Evolutionary conservation across 2,797 vertebrate genomes (phyloP), one percentile per base, ranked within the genome.

Genomic region (Poeciliopsis paucimaculata): DNA sequence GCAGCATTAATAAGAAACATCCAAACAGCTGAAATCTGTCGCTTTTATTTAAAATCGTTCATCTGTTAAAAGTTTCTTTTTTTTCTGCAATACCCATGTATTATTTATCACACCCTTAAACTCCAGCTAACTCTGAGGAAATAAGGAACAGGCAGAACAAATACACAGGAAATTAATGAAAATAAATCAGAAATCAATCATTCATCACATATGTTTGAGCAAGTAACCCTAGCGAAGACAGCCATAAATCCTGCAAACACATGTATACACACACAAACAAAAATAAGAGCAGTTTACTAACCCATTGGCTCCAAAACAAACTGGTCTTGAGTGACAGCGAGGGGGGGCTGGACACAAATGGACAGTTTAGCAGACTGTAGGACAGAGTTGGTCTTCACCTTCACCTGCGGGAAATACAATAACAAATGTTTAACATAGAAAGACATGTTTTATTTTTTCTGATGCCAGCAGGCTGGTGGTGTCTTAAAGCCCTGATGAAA

Each of bases 271-370:
- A 46, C 31, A 74, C 15, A 84, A 23, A 41, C 64, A 68, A 39
- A 12, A 73, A 2, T 53, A 28, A 53, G 20, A 34, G n/a, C 49
- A 77, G 39, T 0, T 28, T 1, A 95, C 95, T 95, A 91, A 99
- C 98, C 96, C 88, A 97, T 91, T 49, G 96, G 93, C 73, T 96
- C 91, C 74, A 98, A 94, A 75, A 92, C 45, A 84, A 98, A 98
- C 89, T 97, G 97, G 81, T 97, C 97, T 82, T 96, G 95, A 55
- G 96, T 97, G 90, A 97, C 64, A 1, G 95, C 95, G 82, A 99
- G 88, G 0, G 97, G 98, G 57, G 96, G 93, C 77, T 96, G 97
- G n/a, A 98, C 95, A 64, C 94, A 93, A 23, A 99, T 89, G 0
- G 91, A 96, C 87, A 99, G 82, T 83, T 94, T 97, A 1, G 94